Evolutionary conservation across 2,797 vertebrate genomes (phyloP).

Genomic region (Zonotrichia albicollis): DNA sequence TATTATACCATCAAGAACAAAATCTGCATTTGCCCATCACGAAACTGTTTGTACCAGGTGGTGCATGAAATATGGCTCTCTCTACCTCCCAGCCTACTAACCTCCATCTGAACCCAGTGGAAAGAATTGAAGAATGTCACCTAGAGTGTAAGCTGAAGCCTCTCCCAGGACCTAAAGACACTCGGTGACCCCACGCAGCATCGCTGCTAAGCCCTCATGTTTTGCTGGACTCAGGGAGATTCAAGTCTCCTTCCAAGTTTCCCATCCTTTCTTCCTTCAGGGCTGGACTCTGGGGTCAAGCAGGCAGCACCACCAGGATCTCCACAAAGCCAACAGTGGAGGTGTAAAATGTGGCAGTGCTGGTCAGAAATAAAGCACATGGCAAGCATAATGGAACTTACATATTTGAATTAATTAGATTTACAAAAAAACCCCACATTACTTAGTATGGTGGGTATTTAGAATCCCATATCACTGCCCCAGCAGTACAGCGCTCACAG

Average conservation of each 20-base stretch:
- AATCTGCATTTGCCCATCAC: background rate
- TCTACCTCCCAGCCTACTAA: background rate
- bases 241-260: background rate
- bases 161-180: conserved; percentile 49
- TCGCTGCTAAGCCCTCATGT: conserved; percentile 16
- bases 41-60: background rate
- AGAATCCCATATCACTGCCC: background rate
- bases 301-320: background rate
- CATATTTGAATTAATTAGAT: background rate
- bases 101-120: conserved; percentile 18
- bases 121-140: conserved; percentile 49
- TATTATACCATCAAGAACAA: background rate
- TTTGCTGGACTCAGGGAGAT: conserved; percentile 12
- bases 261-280: background rate
- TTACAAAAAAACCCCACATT: background rate
- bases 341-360: background rate
- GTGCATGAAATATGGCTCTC: background rate
- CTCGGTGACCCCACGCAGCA: background rate
- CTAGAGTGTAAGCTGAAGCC: background rate
- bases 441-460: background rate
- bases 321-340: background rate
- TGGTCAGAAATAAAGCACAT: background rate
- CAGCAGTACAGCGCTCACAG: background rate
- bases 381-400: background rate
- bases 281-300: background rate